Conservation (phyloP, 2,888 invertebrate species). For the Coenonympha arcania region DNA sequence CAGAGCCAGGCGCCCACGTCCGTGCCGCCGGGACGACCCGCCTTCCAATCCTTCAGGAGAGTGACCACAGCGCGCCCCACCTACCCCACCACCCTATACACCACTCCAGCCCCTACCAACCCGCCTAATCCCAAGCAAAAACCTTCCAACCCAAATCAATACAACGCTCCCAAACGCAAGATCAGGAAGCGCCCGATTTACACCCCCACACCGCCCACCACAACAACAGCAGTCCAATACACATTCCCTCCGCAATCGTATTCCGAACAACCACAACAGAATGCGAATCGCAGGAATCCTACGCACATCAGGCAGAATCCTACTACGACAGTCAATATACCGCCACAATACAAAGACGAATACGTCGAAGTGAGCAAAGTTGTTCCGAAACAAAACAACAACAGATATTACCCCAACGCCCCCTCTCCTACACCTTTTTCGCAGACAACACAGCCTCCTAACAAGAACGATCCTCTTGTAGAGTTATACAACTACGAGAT, state of each 20-base stretch:
- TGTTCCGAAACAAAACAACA: slow-evolving; percentile 50
- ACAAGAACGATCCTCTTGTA: slow-evolving; percentile 60
- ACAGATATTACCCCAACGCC: slow-evolving; percentile 43
- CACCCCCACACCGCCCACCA: slow-evolving; percentile 44
- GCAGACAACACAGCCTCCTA: slow-evolving; percentile 41
- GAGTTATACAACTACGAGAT: slow-evolving; percentile 68
- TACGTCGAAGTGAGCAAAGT: slow-evolving; percentile 67
- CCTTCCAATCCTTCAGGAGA: slow-evolving; percentile 52
- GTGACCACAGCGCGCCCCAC: slow-evolving; percentile 59
- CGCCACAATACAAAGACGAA: slow-evolving; percentile 61
- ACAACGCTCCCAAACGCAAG: slow-evolving; percentile 56
- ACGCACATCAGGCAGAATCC: slow-evolving; percentile 39
- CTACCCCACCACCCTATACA: slow-evolving; percentile 41
- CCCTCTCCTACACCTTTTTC: slow-evolving; percentile 47
- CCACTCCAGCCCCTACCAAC: slow-evolving; percentile 34
- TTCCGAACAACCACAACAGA: slow-evolving; percentile 40
- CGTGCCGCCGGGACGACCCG: slow-evolving; percentile 39
- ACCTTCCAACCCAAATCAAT: slow-evolving; percentile 38
- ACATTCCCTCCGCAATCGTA: slow-evolving; percentile 39
- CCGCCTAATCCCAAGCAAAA: slow-evolving; percentile 27
- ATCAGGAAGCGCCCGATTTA: slow-evolving; percentile 60
- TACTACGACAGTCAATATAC: slow-evolving; percentile 40
- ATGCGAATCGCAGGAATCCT: slow-evolving; percentile 39
- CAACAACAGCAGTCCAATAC: slow-evolving; percentile 42
- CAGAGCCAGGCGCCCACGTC: slow-evolving; percentile 30